Conservation (phyloP, 2,888 invertebrate species). For the Hemistola chrysoprasaria region DNA sequence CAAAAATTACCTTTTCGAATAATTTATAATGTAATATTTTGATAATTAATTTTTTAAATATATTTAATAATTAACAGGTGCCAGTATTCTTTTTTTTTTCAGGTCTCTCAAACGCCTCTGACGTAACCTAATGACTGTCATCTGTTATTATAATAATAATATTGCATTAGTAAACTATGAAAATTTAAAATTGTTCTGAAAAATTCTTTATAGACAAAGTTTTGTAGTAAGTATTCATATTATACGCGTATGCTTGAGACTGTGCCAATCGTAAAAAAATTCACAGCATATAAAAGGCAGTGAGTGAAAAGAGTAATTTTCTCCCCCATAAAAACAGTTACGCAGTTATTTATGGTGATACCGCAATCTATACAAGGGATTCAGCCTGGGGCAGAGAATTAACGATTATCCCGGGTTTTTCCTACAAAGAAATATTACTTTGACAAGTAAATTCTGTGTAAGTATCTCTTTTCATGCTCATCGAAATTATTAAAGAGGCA, state of each 20-base stretch:
- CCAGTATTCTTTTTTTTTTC: too few species aligned
- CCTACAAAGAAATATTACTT: slow-evolving; percentile 74
- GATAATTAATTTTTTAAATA: too few species aligned
- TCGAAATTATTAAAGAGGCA: slow-evolving; percentile 37
- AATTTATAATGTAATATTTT: too few species aligned
- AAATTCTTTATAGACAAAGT: slow-evolving; percentile 11
- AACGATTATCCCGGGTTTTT: slow-evolving; percentile 71
- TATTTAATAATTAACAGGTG: too few species aligned
- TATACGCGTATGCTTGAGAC: slow-evolving; percentile 11
- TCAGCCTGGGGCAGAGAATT: slow-evolving; percentile 71
- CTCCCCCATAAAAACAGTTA: slow-evolving; percentile 79
- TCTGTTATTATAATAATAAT: too few species aligned
- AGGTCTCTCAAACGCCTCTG: too few species aligned
- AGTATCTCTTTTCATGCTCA: slow-evolving; percentile 58
- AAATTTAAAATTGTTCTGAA: too few species aligned
- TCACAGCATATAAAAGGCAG: slow-evolving; percentile 65
- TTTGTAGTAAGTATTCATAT: slow-evolving; percentile 7
- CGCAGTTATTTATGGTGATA: slow-evolving; percentile 78
- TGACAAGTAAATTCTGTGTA: slow-evolving; percentile 69
- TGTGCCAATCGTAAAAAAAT: slow-evolving; percentile 56
- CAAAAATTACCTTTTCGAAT: too few species aligned
- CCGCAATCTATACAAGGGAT: slow-evolving; percentile 79
- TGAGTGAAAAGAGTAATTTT: slow-evolving; percentile 72
- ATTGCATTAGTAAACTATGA: too few species aligned
- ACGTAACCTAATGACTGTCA: too few species aligned